phyloP scores from a whole-genome alignment of 92 coral and sea anemone species.

The Siderastrea radians region DNA sequence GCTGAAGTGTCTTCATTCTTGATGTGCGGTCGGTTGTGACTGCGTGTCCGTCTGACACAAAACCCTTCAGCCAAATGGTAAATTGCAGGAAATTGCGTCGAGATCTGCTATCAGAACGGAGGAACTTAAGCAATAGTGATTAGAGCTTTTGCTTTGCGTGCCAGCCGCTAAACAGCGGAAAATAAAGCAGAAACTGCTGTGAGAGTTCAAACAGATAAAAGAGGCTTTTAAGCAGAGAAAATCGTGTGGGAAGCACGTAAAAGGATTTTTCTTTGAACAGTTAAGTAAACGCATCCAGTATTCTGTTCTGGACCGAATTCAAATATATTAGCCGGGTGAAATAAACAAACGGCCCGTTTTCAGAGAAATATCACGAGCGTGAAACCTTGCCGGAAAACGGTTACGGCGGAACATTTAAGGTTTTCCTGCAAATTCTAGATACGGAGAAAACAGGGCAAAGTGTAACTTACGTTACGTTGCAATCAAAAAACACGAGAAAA shows the following conservation, averaged over 20 bases:
- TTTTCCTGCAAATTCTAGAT: neutral
- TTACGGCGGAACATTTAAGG: neutral
- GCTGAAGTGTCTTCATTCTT: neutral
- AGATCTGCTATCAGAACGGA: neutral
- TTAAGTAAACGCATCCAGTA: neutral
- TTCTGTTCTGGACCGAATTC: neutral
- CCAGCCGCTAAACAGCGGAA: neutral
- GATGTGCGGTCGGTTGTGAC: neutral
- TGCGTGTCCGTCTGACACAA: neutral
- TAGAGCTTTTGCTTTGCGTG: constrained; percentile 12
- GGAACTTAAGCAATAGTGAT: neutral
- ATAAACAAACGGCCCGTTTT: neutral
- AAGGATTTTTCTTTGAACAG: neutral
- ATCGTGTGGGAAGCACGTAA: neutral
- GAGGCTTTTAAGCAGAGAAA: neutral
- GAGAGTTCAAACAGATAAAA: constrained; percentile 18
- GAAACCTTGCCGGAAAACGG: neutral
- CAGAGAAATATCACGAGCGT: neutral
- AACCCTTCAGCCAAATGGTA: neutral
- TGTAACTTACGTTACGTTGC: neutral
- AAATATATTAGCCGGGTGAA: neutral
- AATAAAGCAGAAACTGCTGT: neutral
- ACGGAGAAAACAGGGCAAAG: neutral
- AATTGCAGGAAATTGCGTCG: constrained; percentile 1
- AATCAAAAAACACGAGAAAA: too few relatives aligned